Evolutionary conservation across 2,797 vertebrate species (phyloP), one percentile per base, ranked within the genome.

Genomic region (Holocentrus rufus): DNA sequence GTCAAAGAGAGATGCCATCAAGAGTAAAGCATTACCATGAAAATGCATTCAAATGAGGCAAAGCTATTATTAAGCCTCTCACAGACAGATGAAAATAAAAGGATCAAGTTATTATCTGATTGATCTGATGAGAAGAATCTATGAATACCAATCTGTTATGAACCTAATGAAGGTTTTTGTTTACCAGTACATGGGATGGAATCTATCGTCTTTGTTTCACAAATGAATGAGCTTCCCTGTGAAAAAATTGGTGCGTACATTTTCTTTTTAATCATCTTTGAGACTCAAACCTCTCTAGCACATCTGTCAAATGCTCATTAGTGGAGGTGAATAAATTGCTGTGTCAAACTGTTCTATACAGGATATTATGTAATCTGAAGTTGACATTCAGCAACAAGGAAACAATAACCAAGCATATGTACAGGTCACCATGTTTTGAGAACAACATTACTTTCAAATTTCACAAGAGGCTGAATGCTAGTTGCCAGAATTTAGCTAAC

Each of bases 221-320:
- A 64, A 78, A 80, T 66, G 76, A 77, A 83, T 75, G 11, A 74
- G 69, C 67, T 63, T 71, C 73, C 65, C 5, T 0, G n/a, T 46
- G n/a, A 68, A 39, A 55, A 69, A 73, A 72, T 39, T 3, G 10
- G 20, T 36, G 46, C 62, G 53, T 63, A 59, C 34, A 76, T 69
- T 76, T 74, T 46, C 10, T 66, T 82, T 86, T 82, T 71, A 82
- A 83, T 88, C 72, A 79, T 78, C 57, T 82, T 74, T n/a, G 8
- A 60, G 54, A 71, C 62, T 73, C 69, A 76, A 75, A 75, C 66
- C 60, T 74, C 67, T 85, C 50, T 47, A 65, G 58, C 63, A 80
- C 52, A 79, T 76, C 78, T 81, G 76, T 85, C 82, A 81, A 70
- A 72, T 76, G 72, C 67, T 77, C 80, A 81, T 82, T 80, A 82